Evolutionary conservation across 1,140 invertebrate genomes (phyloP), one percentile per base, ranked within the genome.

Genomic region (Dolichoris vasculosae): DNA sequence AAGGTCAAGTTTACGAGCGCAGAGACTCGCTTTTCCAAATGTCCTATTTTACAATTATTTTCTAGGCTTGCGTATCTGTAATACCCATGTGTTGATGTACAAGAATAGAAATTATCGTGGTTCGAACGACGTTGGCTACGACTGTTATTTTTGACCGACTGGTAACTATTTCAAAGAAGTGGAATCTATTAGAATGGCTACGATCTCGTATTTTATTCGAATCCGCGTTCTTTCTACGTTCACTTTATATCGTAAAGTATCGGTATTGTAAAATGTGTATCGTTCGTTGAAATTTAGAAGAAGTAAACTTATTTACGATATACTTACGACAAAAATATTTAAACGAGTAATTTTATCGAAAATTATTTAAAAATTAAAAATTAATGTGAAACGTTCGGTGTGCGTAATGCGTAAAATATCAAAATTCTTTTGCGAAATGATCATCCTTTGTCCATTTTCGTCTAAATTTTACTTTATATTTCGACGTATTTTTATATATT

Each of bases 191-290:
- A n/a, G 23, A 73, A 73, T 40, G 38, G 6, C 30, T 43, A 38
- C 69, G 17, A n/a, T 23, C 69, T 73, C 3, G 38, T 73, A 0
- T 73, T 73, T 73, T 23, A 43, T 20, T 43, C 13, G 8, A 43
- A 73, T 43, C 69, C 40, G 38, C 69, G 43, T 73, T 73, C 69
- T 43, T 40, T 17, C 7, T 73, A 73, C 69, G 13, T 73, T 73
- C 69, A 73, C 69, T 73, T 73, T 73, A 15, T 73, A 26, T 35
- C 64, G 4, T 35, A 32, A 38, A 69, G 64, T 69, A 69, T 35
- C 38, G 32, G 30, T 35, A 35, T 32, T 35, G 32, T 30, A 30
- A 64, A 64, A 9, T 64, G 15, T 17, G n/a, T 32, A 30, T 7
- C 32, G 63, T 17, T 51, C 32, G 63, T 32, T 26, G n/a, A 30